Evolutionary conservation across 2,113 vertebrate species (phyloP).

Genomic region (Varanus komodoensis): DNA sequence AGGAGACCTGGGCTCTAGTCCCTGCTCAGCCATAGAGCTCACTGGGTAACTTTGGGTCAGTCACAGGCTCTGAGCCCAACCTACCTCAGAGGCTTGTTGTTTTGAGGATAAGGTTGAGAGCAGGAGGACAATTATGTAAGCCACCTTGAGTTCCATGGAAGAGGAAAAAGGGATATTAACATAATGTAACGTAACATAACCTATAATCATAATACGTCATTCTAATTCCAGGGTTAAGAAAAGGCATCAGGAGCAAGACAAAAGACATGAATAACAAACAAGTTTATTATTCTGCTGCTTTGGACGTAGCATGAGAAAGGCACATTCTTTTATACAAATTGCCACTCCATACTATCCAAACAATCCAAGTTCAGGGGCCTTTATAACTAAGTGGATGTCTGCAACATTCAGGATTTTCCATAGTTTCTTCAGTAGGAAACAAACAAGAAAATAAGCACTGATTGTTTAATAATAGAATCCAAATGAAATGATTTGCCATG

Average conservation of each 20-base stretch:
- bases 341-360: not conserved
- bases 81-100: too few species aligned
- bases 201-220: not conserved
- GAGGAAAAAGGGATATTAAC: too few species aligned
- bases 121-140: too few species aligned
- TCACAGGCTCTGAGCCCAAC: too few species aligned
- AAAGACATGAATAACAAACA: not conserved
- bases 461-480: conserved; percentile 57
- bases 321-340: not conserved
- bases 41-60: too few species aligned
- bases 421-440: conserved; percentile 32
- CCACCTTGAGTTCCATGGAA: too few species aligned
- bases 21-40: too few species aligned
- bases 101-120: too few species aligned
- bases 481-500: conserved; percentile 69
- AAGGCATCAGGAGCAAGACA: not conserved
- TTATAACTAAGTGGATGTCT: not conserved
- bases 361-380: not conserved
- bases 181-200: too few species aligned
- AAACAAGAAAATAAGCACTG: conserved; percentile 58
- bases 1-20: too few species aligned
- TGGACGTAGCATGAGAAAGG: not conserved
- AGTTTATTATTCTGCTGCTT: not conserved
- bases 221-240: not conserved
- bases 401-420: not conserved